Percentiles rank a stretch among this genome's conserved stretches.
Conservation (phyloP, 2,113 vertebrate species). For the Athene cunicularia region DNA sequence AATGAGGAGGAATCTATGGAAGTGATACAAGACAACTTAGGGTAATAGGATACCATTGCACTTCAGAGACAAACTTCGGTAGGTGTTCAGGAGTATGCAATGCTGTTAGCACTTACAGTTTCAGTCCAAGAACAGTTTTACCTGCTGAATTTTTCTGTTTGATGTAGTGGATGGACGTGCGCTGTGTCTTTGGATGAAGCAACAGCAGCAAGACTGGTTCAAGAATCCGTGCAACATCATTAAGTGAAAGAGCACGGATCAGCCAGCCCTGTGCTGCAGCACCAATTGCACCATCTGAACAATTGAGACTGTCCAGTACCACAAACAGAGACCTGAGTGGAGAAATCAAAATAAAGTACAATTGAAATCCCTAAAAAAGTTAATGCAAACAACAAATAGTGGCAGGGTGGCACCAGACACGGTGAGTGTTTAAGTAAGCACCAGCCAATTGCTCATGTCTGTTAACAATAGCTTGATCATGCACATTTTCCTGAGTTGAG, state of each 20-base stretch:
- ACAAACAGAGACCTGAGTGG: conserved; percentile 89
- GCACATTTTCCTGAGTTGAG: not conserved
- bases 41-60: not conserved
- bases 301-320: conserved; percentile 92
- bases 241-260: conserved; percentile 88
- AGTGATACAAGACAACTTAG: not conserved
- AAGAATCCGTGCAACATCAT: conserved; percentile 91
- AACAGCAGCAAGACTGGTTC: conserved; percentile 93
- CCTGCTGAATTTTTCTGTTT: conserved; percentile 83
- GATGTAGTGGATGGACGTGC: conserved; percentile 85
- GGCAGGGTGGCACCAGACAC: not conserved
- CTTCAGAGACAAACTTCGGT: not conserved
- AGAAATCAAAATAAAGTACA: not conserved
- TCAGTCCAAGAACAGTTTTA: conserved; percentile 58
- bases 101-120: not conserved
- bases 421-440: not conserved
- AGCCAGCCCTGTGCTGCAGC: conserved; percentile 94
- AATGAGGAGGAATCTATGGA: not conserved
- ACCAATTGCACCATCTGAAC: conserved; percentile 87
- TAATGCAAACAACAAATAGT: not conserved
- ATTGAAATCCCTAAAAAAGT: not conserved
- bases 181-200: conserved; percentile 91
- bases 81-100: not conserved
- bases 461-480: not conserved
- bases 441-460: not conserved